Percentiles rank a stretch among this genome's conserved stretches.
These are phyloP conservation scores for Jacana jacana DNA, from an alignment of 2,113 vertebrate species.

Conservation along the genomic window DNA sequence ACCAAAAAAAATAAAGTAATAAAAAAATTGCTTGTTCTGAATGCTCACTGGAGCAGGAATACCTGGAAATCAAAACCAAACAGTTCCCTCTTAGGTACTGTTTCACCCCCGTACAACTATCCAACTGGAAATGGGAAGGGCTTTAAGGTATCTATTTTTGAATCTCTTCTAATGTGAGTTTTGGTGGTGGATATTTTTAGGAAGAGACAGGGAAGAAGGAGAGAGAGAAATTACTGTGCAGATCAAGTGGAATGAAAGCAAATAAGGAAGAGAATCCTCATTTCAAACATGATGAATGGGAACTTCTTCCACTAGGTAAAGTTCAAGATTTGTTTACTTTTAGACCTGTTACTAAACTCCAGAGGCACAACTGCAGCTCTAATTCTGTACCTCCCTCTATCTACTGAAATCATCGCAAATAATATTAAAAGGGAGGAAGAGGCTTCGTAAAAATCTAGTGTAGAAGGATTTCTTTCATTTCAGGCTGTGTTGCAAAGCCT, in stretches of 20 bases:
- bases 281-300: background rate
- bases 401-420: background rate
- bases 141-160: background rate
- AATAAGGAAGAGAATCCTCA: background rate
- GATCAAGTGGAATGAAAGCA: background rate
- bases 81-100: background rate
- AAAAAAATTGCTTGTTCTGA: background rate
- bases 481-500: conserved; percentile 2
- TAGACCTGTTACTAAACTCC: background rate
- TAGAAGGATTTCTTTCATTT: background rate
- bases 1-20: background rate
- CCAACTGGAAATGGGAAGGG: background rate
- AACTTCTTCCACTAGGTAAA: background rate
- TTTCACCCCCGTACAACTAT: background rate
- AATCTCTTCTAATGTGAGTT: background rate
- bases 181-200: background rate
- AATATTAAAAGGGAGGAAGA: background rate
- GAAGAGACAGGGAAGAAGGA: background rate
- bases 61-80: background rate
- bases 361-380: background rate
- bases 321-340: background rate
- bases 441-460: background rate
- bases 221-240: background rate
- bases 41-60: background rate
- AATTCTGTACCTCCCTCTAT: background rate